Conservation (phyloP, 2,113 vertebrate genomes). For the Brachyhypopomus gauderio region DNA sequence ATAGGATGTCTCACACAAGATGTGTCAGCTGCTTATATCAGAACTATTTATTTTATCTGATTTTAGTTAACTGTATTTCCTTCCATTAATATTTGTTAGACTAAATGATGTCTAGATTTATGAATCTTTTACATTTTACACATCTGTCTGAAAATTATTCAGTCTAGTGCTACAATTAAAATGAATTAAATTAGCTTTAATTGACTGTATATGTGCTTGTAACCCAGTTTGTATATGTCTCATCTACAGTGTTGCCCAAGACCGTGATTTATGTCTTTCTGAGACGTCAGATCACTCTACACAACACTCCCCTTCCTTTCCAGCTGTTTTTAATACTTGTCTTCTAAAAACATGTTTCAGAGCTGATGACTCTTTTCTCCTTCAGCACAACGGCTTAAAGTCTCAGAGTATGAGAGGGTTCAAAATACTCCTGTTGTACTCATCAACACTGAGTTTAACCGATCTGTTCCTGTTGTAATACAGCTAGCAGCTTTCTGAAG, state of each 20-base stretch:
- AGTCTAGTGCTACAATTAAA: neutral
- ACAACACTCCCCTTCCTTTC: no score
- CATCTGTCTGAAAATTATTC: neutral
- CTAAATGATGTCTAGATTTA: neutral
- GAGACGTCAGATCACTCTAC: neutral
- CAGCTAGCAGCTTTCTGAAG: neutral
- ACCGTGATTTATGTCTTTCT: neutral
- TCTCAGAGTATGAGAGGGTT: neutral
- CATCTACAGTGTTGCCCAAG: no score
- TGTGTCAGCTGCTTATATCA: conserved; percentile 26
- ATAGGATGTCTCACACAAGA: conserved; percentile 33
- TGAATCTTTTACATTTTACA: neutral
- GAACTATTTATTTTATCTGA: conserved; percentile 43
- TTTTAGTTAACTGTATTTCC: conserved; percentile 43
- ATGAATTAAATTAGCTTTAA: neutral
- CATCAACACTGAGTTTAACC: neutral
- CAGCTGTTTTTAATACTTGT: neutral
- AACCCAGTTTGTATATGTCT: no score
- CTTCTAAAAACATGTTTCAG: neutral
- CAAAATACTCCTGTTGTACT: neutral
- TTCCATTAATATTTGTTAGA: neutral
- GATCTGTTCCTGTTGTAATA: neutral
- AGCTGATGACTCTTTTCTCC: neutral
- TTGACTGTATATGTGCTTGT: no score
- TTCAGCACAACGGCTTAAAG: neutral